Evolutionary conservation across 1,140 invertebrate species (phyloP).

Genomic region (Cydia pomonella): DNA sequence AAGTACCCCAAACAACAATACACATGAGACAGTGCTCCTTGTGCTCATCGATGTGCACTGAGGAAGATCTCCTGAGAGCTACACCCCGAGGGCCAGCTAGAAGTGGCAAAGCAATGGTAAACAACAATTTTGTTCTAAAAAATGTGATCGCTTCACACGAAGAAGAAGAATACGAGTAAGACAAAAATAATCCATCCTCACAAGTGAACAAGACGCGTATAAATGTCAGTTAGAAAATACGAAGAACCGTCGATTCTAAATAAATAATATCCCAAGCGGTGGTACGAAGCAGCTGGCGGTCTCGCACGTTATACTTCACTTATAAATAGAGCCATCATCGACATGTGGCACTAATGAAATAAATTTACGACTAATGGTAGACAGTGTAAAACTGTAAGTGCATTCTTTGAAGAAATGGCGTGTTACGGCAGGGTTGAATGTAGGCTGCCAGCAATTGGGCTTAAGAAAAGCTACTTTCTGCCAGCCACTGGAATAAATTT

Average conservation of each 20-base stretch:
- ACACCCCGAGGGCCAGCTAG: not conserved
- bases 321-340: constrained; percentile 28
- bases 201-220: not conserved
- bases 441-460: no score
- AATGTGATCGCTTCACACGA: not conserved
- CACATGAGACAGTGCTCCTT: no score
- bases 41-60: no score
- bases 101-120: not conserved
- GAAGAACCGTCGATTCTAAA: constrained; percentile 4
- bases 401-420: not conserved
- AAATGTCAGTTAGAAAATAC: not conserved
- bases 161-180: not conserved
- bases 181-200: not conserved
- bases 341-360: constrained; percentile 31
- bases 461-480: no score
- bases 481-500: no score
- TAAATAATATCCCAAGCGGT: constrained; percentile 1
- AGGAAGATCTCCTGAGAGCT: not conserved
- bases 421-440: not conserved
- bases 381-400: not conserved
- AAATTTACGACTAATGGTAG: constrained; percentile 7
- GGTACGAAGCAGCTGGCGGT: constrained; percentile 9
- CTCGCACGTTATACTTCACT: constrained; percentile 15
- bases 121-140: not conserved
- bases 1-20: no score